Conservation (phyloP, 2,113 vertebrate species). For the Gymnocephalus cernua region DNA sequence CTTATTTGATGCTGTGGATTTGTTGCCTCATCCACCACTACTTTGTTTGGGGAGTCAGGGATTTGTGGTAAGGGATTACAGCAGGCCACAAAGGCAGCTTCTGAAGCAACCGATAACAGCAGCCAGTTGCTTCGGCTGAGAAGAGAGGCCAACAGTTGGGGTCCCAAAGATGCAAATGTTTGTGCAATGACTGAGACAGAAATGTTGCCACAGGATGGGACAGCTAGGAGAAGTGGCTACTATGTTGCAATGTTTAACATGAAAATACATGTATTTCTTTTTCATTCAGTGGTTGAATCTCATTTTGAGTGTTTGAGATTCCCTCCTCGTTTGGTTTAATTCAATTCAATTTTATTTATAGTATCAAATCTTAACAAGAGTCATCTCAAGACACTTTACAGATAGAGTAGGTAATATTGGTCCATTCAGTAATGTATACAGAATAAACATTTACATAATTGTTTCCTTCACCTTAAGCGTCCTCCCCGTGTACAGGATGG, state of each 20-base stretch:
- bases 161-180: conserved; percentile 57
- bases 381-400: no score
- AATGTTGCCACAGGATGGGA: conserved; percentile 9
- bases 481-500: neutral
- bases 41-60: conserved; percentile 71
- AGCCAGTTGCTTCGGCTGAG: conserved; percentile 49
- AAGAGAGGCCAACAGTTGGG: conserved; percentile 54
- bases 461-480: conserved; percentile 37
- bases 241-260: neutral
- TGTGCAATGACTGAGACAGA: conserved; percentile 41
- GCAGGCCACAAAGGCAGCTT: conserved; percentile 69
- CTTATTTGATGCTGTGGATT: conserved; percentile 73
- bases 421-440: neutral
- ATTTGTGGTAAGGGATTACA: conserved; percentile 72
- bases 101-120: conserved; percentile 74
- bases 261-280: neutral
- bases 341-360: no score
- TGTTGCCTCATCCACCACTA: conserved; percentile 75
- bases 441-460: neutral
- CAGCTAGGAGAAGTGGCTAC: conserved; percentile 15
- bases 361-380: no score
- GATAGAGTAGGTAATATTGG: no score
- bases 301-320: conserved; percentile 7
- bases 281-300: conserved; percentile 12
- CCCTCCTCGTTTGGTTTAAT: neutral